Percentiles rank a stretch among this genome's conserved stretches.
Evolutionary conservation across 2,113 vertebrate genomes (phyloP).

Genomic region (Lagopus muta): DNA sequence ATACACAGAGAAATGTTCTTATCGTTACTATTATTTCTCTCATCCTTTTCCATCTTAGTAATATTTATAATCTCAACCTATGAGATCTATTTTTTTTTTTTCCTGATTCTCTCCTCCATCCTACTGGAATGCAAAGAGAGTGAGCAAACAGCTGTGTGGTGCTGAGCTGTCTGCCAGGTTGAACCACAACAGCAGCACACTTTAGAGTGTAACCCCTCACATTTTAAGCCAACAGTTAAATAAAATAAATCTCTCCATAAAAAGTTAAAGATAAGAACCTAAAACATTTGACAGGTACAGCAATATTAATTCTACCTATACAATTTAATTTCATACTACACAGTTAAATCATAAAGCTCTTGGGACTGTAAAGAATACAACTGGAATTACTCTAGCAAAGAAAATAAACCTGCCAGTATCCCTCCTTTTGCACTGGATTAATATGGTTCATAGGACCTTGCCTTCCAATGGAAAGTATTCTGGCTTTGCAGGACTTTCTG

Average conservation of each 20-base stretch:
- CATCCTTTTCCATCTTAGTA: neutral
- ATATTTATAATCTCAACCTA: neutral
- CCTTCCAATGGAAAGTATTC: conserved; percentile 18
- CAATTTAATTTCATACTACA: neutral
- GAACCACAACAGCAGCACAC: neutral
- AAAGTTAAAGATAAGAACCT: neutral
- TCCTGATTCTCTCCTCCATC: neutral
- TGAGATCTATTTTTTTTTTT: neutral
- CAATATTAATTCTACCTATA: neutral
- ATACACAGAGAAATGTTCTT: too few relatives aligned
- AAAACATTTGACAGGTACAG: neutral
- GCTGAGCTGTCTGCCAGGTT: neutral
- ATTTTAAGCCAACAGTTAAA: neutral
- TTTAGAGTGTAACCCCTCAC: neutral
- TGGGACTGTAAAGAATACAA: neutral
- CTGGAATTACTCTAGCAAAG: neutral
- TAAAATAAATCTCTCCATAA: neutral
- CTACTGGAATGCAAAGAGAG: neutral
- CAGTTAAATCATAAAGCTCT: neutral
- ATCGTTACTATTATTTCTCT: neutral
- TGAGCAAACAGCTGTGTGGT: neutral
- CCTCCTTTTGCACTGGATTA: neutral
- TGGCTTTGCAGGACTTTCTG: conserved; percentile 19
- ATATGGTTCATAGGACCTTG: neutral
- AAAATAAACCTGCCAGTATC: conserved; percentile 10